Evolutionary conservation across 35 echinoderm and acorn worm genomes (phyloP).

Genomic region (Heliocidaris erythrogramma): DNA sequence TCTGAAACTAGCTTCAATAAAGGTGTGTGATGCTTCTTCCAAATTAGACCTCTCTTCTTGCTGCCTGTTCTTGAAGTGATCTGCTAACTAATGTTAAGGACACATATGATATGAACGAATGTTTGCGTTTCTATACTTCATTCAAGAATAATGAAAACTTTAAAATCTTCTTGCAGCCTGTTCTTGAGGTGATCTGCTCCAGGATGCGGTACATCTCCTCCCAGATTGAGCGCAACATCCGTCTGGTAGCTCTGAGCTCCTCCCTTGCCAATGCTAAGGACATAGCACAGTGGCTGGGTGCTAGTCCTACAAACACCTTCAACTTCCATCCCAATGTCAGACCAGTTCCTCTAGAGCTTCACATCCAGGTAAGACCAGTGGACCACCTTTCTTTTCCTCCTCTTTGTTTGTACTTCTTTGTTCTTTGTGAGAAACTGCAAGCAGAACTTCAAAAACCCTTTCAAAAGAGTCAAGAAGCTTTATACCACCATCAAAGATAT

Average conservation of each 20-base stretch:
- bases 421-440: too few species aligned
- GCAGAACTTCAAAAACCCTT: too few species aligned
- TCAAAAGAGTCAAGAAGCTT: too few species aligned
- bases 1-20: too few species aligned
- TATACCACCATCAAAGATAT: too few species aligned
- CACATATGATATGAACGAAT: too few species aligned
- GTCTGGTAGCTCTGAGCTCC: conserved; percentile 87
- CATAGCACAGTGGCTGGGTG: conserved; percentile 92
- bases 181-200: conserved; percentile 98
- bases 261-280: conserved; percentile 98
- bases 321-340: conserved; percentile 98
- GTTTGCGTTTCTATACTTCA: too few species aligned
- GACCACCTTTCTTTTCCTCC: background rate
- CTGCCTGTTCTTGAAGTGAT: conserved; percentile 94
- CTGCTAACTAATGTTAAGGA: conserved; percentile 92
- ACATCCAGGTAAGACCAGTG: conserved; percentile 79
- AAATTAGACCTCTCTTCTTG: too few species aligned
- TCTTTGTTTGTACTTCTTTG: background rate
- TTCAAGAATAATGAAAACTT: background rate
- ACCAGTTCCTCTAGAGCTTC: conserved; percentile 88
- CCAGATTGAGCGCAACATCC: conserved; percentile 96
- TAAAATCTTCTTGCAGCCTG: conserved; percentile 53
- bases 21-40: too few species aligned
- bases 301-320: conserved; percentile 91
- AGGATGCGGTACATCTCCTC: conserved; percentile 98